Conservation (phyloP, 2,113 vertebrate genomes). For the Meles meles region DNA sequence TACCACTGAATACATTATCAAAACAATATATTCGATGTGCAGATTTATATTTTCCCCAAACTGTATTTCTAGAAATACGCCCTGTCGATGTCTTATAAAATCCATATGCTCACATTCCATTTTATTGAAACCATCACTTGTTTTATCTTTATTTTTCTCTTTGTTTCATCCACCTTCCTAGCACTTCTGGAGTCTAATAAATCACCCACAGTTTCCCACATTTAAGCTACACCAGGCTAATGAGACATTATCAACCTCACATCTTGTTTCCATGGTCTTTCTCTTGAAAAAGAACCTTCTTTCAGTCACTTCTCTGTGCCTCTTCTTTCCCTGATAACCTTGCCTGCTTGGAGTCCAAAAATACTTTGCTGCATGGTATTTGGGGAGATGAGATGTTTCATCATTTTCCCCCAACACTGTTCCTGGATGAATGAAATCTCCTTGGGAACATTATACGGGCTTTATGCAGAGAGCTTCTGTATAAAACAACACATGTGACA, state of each 20-base stretch:
- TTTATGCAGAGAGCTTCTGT: neutral
- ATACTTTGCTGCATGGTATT: neutral
- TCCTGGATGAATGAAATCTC: neutral
- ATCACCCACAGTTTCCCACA: neutral
- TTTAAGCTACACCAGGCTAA: neutral
- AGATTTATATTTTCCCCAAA: slow-evolving; percentile 5
- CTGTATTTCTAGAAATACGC: neutral
- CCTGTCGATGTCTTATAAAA: neutral
- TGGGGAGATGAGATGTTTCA: neutral
- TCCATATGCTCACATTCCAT: neutral
- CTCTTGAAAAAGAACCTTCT: neutral
- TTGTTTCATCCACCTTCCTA: neutral
- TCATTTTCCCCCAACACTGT: neutral
- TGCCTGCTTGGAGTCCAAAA: neutral
- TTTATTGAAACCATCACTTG: neutral
- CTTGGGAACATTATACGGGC: neutral
- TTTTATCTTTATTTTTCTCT: neutral
- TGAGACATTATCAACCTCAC: neutral
- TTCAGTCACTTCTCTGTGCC: neutral
- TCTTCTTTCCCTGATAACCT: neutral
- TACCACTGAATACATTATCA: neutral
- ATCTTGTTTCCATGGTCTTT: neutral
- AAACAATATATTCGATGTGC: neutral
- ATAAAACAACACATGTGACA: neutral
- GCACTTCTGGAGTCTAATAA: neutral